Percentiles rank a stretch among this genome's conserved stretches.
These are phyloP conservation scores for Melieria crassipennis DNA, from an alignment of 2,888 invertebrate genomes.

Conservation along the genomic window DNA sequence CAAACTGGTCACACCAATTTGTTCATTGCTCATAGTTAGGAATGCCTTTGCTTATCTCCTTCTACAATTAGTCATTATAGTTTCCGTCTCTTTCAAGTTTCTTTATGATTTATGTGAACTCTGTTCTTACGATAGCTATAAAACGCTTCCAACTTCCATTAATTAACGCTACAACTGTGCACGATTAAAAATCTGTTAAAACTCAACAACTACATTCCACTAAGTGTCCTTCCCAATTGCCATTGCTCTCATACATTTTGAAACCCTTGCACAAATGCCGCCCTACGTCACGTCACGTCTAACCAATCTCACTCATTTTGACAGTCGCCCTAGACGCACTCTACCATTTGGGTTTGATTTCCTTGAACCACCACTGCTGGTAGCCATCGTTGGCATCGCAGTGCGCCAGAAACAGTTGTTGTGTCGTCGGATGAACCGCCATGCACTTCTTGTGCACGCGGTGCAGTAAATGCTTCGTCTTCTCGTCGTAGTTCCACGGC, in stretches of 20 bases:
- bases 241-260: not conserved
- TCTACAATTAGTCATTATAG: too few species aligned
- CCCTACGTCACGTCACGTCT: conserved; percentile 15
- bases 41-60: too few species aligned
- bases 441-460: conserved; percentile 83
- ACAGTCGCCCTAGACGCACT: conserved; percentile 6
- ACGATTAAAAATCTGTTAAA: conserved; percentile 12
- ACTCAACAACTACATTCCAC: conserved; percentile 12
- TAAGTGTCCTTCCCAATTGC: not conserved
- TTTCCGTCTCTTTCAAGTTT: too few species aligned
- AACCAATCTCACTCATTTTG: conserved; percentile 1
- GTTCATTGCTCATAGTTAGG: too few species aligned
- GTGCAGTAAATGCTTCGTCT: conserved; percentile 77
- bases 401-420: conserved; percentile 79
- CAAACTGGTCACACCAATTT: too few species aligned
- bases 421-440: conserved; percentile 83
- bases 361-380: conserved; percentile 88
- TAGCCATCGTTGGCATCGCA: conserved; percentile 88
- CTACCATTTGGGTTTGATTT: conserved; percentile 74
- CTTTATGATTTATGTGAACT: too few species aligned
- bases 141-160: too few species aligned
- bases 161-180: too few species aligned
- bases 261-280: conserved; percentile 12
- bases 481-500: conserved; percentile 91
- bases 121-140: too few species aligned